These are phyloP conservation scores for Euwallacea fornicatus DNA, from an alignment of 1,140 invertebrate species.

Conservation along the genomic window DNA sequence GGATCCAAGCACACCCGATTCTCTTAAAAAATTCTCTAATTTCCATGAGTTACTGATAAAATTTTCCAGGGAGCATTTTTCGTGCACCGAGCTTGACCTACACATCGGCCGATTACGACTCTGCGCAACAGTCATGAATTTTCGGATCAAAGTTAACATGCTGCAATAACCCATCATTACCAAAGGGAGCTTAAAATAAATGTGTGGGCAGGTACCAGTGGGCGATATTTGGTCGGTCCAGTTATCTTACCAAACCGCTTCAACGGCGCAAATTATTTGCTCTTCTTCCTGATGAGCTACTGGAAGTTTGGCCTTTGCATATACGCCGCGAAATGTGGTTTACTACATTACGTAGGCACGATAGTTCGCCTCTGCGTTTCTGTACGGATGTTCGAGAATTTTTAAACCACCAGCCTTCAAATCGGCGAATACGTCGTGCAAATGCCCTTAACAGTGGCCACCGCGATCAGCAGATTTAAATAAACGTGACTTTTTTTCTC, in stretches of 20 bases:
- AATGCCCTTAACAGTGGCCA: neutral
- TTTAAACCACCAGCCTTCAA: neutral
- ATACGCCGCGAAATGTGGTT: neutral
- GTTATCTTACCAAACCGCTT: conserved; percentile 4
- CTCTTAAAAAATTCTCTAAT: no score
- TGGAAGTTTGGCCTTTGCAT: neutral
- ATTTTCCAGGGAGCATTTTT: no score
- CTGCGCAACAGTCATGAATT: no score
- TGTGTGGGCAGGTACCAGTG: no score
- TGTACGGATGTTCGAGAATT: neutral
- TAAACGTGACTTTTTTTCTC: neutral
- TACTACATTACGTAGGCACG: neutral
- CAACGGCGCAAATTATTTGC: conserved; percentile 6
- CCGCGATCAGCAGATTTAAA: neutral
- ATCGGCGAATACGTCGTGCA: neutral
- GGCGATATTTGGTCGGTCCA: conserved; percentile 5
- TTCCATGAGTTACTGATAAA: no score
- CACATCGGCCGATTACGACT: no score
- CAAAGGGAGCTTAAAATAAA: no score
- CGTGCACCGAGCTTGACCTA: no score
- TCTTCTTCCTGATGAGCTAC: neutral
- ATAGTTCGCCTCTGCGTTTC: neutral
- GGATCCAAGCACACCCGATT: no score
- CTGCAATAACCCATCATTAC: no score
- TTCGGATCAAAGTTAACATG: no score